Conservation (phyloP, 2,113 vertebrate species). For the Sarotherodon lohbergeri region DNA sequence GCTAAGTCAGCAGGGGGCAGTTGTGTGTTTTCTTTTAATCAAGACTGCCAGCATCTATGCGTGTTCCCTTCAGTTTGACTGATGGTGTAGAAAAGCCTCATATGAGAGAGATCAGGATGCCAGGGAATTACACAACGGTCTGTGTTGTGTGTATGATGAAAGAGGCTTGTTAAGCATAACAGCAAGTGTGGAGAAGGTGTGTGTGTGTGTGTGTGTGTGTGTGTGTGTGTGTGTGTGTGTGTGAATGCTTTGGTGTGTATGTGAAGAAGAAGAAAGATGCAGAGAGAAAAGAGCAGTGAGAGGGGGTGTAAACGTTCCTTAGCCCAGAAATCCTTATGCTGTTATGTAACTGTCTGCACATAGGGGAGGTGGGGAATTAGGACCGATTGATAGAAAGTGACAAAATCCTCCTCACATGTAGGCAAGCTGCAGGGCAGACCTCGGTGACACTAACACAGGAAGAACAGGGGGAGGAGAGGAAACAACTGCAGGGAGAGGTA, state of each 20-base stretch:
- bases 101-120: constrained; percentile 22
- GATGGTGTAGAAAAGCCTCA: constrained; percentile 21
- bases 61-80: background rate
- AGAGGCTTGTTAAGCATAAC: constrained; percentile 30
- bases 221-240: background rate
- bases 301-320: constrained; percentile 28
- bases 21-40: constrained; percentile 13
- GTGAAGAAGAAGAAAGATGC: background rate
- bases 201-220: background rate
- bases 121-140: constrained; percentile 41
- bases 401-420: constrained; percentile 51
- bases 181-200: background rate
- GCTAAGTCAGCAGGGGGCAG: constrained; percentile 65
- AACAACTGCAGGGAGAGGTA: constrained; percentile 7
- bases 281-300: background rate
- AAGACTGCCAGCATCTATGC: background rate
- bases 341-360: constrained; percentile 63
- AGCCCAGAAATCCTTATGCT: constrained; percentile 44
- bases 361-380: constrained; percentile 1
- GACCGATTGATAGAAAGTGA: constrained; percentile 59
- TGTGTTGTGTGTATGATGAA: constrained; percentile 9
- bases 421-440: constrained; percentile 45
- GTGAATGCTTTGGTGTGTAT: background rate
- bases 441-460: constrained; percentile 41
- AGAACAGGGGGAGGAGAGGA: background rate